These are phyloP conservation scores for Xenus cinereus DNA, from an alignment of 2,113 vertebrate species.

Conservation along the genomic window DNA sequence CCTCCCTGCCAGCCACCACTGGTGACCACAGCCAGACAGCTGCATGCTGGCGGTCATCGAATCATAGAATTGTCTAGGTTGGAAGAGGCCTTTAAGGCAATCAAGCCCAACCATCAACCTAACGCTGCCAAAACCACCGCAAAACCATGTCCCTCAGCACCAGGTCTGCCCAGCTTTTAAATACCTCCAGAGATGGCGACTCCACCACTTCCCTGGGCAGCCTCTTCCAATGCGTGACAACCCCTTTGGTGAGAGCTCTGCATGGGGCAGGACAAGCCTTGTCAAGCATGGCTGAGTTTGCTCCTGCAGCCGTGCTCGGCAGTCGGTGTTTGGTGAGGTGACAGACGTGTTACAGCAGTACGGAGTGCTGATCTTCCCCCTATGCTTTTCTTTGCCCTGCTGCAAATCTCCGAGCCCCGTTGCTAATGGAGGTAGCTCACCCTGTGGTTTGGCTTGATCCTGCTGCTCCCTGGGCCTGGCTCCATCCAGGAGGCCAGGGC, in stretches of 20 bases:
- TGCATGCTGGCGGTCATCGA: rapidly evolving
- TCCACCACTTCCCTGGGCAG: neutral
- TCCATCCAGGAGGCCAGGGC: neutral
- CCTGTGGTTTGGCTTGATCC: neutral
- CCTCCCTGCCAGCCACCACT: neutral
- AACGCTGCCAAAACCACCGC: neutral
- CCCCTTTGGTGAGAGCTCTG: neutral
- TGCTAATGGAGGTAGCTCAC: rapidly evolving
- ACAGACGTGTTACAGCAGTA: rapidly evolving
- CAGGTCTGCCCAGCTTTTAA: neutral
- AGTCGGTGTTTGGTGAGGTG: neutral
- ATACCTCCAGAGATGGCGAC: neutral
- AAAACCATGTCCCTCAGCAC: neutral
- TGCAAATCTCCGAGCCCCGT: neutral
- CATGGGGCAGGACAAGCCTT: neutral
- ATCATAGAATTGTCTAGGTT: neutral
- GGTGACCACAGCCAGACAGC: rapidly evolving
- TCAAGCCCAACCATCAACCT: neutral
- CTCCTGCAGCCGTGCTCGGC: rapidly evolving
- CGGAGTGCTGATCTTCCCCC: neutral
- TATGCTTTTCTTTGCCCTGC: neutral
- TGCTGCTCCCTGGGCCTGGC: neutral
- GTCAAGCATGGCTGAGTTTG: neutral
- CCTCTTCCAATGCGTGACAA: neutral
- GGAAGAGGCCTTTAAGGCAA: neutral